Conservation (phyloP, 2,797 vertebrate species). For the Sebastes taczanowskii region DNA sequence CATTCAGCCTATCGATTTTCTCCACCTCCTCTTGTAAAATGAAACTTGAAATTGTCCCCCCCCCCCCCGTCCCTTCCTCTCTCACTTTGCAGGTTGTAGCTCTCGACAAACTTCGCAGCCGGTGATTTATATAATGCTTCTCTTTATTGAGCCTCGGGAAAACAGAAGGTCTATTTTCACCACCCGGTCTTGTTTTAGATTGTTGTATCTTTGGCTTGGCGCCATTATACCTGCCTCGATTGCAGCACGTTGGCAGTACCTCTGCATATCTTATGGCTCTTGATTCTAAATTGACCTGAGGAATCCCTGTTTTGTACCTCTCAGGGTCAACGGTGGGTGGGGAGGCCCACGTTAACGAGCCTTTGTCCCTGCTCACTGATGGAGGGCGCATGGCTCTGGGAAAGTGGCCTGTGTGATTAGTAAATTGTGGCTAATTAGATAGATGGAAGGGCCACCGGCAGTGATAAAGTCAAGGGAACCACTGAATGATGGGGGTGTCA, state of each 20-base stretch:
- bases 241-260: constrained; percentile 38
- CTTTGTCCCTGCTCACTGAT: constrained; percentile 81
- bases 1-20: constrained; percentile 74
- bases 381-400: constrained; percentile 72
- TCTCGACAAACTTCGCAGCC: constrained; percentile 65
- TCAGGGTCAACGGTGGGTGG: constrained; percentile 31
- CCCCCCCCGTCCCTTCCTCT: constrained; percentile 9
- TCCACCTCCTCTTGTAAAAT: constrained; percentile 71
- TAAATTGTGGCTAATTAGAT: constrained; percentile 89
- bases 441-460: constrained; percentile 85
- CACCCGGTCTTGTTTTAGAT: constrained; percentile 15
- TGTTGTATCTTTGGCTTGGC: constrained; percentile 24
- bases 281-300: constrained; percentile 67
- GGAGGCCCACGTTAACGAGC: constrained; percentile 70
- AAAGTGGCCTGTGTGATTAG: constrained; percentile 80
- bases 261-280: constrained; percentile 60
- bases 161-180: constrained; percentile 35
- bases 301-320: constrained; percentile 58
- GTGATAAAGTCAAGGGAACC: constrained; percentile 84
- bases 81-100: constrained; percentile 64
- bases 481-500: constrained; percentile 69
- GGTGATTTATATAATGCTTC: constrained; percentile 64
- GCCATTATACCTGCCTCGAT: constrained; percentile 34
- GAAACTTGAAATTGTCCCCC: constrained; percentile 72
- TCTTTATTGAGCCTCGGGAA: constrained; percentile 28